Conservation (phyloP, 1,140 invertebrate species). For the Pachyrhynchus sulphureomaculatus region DNA sequence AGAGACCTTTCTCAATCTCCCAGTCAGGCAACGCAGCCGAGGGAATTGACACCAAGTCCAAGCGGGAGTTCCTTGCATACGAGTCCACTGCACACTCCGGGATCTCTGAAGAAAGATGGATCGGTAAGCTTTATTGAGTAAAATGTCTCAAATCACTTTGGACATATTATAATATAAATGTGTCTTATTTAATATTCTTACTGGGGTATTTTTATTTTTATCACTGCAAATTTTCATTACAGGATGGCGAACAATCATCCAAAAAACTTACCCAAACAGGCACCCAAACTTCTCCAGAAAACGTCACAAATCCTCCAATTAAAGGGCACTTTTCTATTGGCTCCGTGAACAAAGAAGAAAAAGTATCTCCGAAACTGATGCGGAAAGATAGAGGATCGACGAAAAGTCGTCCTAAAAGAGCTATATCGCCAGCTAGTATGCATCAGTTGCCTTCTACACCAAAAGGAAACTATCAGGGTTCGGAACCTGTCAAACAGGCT, state of each 20-base stretch:
- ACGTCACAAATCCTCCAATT: conserved; percentile 52
- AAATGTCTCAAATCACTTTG: no score
- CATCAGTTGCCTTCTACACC: conserved; percentile 47
- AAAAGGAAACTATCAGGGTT: conserved; percentile 42
- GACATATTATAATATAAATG: no score
- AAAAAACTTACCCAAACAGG: conserved; percentile 67
- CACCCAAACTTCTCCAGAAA: conserved; percentile 76
- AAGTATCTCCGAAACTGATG: conserved; percentile 64
- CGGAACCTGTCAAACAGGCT: conserved; percentile 71
- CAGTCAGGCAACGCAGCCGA: conserved; percentile 56
- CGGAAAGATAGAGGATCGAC: conserved; percentile 60
- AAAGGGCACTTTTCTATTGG: conserved; percentile 66
- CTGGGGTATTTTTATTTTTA: neutral
- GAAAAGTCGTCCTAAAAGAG: conserved; percentile 60
- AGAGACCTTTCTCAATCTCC: conserved; percentile 50
- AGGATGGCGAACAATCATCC: conserved; percentile 53
- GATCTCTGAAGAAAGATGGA: conserved; percentile 38
- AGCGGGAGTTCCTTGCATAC: conserved; percentile 61
- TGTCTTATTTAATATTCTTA: neutral
- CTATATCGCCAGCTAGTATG: conserved; percentile 61
- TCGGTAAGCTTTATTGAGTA: conserved; percentile 31
- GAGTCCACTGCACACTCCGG: conserved; percentile 57
- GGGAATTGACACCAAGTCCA: conserved; percentile 63
- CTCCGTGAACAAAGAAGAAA: conserved; percentile 57
- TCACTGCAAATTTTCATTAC: no score